phyloP scores from a whole-genome alignment of 2,113 vertebrate genomes.

The human region GRCh38 chr1:172412001-172412500 shows the following conservation, averaged over 20 bases:
- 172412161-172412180: not conserved
- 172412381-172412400: conserved; percentile 58
- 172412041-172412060: conserved; percentile 20
- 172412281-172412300: conserved; percentile 76
- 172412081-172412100: not conserved
- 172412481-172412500: conserved; percentile 55
- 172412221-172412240: not conserved
- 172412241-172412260: conserved; percentile 6
- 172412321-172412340: conserved; percentile 73
- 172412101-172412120: conserved; percentile 22
- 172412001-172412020: conserved; percentile 44
- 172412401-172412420: conserved; percentile 67
- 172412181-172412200: conserved; percentile 8
- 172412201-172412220: conserved; percentile 9
- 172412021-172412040: not conserved
- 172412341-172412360: conserved; percentile 75
- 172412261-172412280: conserved; percentile 39
- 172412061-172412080: not conserved
- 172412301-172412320: conserved; percentile 81
- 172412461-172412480: conserved; percentile 69
- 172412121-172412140: not conserved
- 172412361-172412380: conserved; percentile 74
- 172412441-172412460: conserved; percentile 73
- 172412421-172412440: conserved; percentile 63
- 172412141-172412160: not conserved